Conservation (phyloP, 1,140 invertebrate genomes). For the Laupala kohalensis region DNA sequence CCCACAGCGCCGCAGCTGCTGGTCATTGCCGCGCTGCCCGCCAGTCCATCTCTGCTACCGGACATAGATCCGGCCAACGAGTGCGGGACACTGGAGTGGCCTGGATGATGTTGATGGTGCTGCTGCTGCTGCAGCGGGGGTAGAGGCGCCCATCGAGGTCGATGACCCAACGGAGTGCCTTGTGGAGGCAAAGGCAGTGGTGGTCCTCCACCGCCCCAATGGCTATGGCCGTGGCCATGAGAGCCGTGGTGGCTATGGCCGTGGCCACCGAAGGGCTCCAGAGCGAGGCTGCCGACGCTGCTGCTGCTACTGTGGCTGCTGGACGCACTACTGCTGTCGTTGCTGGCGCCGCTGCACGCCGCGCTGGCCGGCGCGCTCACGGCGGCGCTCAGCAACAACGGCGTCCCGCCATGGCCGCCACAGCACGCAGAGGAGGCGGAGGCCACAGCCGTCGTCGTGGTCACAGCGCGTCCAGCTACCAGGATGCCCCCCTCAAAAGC, state of each 20-base stretch:
- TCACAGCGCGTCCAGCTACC: background rate
- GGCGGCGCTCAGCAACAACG: constrained; percentile 14
- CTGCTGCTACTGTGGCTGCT: constrained; percentile 16
- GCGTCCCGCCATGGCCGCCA: background rate
- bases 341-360: constrained; percentile 25
- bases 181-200: constrained; percentile 4
- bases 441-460: too few relatives aligned
- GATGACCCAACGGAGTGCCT: too few relatives aligned
- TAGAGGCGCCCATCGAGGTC: constrained; percentile 5
- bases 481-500: background rate
- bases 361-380: constrained; percentile 26
- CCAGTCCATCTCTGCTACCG: background rate
- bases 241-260: too few relatives aligned
- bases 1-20: background rate
- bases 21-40: background rate
- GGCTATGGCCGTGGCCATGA: background rate
- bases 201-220: constrained; percentile 7
- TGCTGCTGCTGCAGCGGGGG: constrained; percentile 1
- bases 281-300: background rate
- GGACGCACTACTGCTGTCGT: constrained; percentile 24
- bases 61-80: background rate
- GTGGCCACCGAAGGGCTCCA: background rate
- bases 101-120: background rate
- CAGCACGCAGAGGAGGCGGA: too few relatives aligned
- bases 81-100: background rate